A percentile compares a stretch with the other conserved stretches of the same genome.
Evolutionary conservation across 2,888 invertebrate genomes (phyloP).

Genomic region (Pandemis heparana): DNA sequence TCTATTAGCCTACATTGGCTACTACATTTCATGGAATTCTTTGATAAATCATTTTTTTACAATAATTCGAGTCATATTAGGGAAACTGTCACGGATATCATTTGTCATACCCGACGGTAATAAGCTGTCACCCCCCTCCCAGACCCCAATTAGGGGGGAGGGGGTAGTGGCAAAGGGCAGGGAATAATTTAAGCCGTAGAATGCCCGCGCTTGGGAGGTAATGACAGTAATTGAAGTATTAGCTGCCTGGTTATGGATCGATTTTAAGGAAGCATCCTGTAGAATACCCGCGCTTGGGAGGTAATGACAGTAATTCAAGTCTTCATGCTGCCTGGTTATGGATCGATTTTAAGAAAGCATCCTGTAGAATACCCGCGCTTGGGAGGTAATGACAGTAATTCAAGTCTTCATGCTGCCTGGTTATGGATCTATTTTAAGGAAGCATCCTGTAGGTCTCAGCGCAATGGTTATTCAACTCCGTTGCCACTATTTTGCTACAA

Average conservation of each 20-base stretch:
- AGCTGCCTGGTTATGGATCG: neutral
- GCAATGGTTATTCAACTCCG: neutral
- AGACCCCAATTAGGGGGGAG: constrained; percentile 22
- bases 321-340: neutral
- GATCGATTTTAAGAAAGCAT: neutral
- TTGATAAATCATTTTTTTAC: neutral
- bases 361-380: neutral
- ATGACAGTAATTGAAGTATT: constrained; percentile 6
- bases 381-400: constrained; percentile 4
- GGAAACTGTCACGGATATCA: constrained; percentile 20
- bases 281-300: neutral
- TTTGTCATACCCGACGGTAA: constrained; percentile 32
- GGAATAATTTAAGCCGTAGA: neutral
- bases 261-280: neutral
- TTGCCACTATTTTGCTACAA: too few species aligned
- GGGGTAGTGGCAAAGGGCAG: constrained; percentile 1
- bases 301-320: constrained; percentile 5
- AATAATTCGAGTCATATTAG: constrained; percentile 5
- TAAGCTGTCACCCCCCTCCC: constrained; percentile 20
- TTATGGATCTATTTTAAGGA: neutral
- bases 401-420: neutral
- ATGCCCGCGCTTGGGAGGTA: neutral
- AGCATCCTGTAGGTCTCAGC: neutral
- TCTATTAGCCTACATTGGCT: too few species aligned
- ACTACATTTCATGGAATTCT: too few species aligned